A percentile compares a stretch with the other conserved stretches of the same genome.
These are phyloP conservation scores for Crossocerus cetratus DNA, from an alignment of 2,888 invertebrate genomes.

Conservation along the genomic window DNA sequence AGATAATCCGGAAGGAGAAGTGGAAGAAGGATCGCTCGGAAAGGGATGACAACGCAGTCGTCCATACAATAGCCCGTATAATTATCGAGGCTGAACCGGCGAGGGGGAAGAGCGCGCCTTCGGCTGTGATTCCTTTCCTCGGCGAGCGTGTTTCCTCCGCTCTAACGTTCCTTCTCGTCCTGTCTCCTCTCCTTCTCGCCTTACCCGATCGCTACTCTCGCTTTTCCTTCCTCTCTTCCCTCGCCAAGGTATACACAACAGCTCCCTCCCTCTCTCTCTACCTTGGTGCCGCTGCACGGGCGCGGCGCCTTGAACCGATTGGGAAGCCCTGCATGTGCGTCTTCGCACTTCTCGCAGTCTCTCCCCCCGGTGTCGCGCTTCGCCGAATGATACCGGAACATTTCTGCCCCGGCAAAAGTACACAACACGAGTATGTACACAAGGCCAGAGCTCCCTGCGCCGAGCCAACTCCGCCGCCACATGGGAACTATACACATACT, in stretches of 20 bases:
- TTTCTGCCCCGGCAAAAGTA: no score
- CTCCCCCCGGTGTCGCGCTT: background rate
- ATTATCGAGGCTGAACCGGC: conserved; percentile 13
- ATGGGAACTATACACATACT: no score
- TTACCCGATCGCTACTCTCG: conserved; percentile 15
- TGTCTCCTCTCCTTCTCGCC: conserved; percentile 32
- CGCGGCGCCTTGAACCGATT: background rate
- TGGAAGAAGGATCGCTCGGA: background rate
- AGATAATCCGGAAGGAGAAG: background rate
- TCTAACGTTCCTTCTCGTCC: conserved; percentile 63
- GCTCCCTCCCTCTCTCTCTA: background rate
- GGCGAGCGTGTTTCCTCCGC: conserved; percentile 40
- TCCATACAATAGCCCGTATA: conserved; percentile 4
- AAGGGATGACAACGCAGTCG: conserved; percentile 3
- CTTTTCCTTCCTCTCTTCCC: conserved; percentile 9
- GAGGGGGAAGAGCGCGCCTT: conserved; percentile 47
- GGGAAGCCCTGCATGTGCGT: background rate
- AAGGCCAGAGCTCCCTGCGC: no score
- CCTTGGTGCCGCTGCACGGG: background rate
- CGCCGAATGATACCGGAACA: background rate
- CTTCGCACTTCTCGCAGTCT: background rate
- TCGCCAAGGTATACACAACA: background rate
- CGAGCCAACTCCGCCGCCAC: no score
- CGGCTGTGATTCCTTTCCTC: conserved; percentile 65
- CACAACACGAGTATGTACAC: no score